Evolutionary conservation across 2,113 vertebrate species (phyloP), one percentile per base, ranked within the genome.

Genomic region (Gorsachius goisagi): DNA sequence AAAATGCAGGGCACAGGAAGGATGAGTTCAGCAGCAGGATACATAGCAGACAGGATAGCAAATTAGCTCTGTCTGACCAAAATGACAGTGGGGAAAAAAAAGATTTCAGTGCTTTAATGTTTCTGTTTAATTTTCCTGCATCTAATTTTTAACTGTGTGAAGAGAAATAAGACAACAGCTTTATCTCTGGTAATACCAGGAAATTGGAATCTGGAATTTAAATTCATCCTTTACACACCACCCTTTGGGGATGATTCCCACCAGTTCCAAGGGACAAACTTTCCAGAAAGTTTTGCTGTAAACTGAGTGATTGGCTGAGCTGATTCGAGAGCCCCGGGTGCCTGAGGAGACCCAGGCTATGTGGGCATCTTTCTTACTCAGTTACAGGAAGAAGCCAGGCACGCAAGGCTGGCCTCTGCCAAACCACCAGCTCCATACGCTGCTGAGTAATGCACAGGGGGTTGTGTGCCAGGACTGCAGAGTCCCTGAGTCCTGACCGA

Each of bases 401-500:
- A 50, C 0, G 3, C 27, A 75, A 78, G 30, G 39, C 47, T 21
- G 22, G 55, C 27, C 52, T 91, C 27, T 41, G 74, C 11, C 71
- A 18, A 23, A 8, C 15, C 73, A n/a, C 28, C 85, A 73, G 62
- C 37, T 85, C 73, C 64, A n/a, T 32, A 52, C 21, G 2, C 49
- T 96, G 95, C 95, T 95, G 94, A 93, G 63, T 90, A 96, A 96
- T 81, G 84, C 64, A 49, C 60, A 67, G 37, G 49, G 39, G 22
- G 6, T 47, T 44, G 44, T 56, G 78, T 92, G 96, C 95, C 96
- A 97, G 90, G 74, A 93, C 93, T 91, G 94, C 87, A 92, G 96
- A 80, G 52, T 45, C 22, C 37, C 41, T 53, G 41, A 45, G 26
- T 44, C 28, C 55, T 41, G 23, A 58, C 4, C 3, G 14, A 58